Evolutionary conservation across 1,140 invertebrate genomes (phyloP).

Genomic region (Leptoteleia sp.): DNA sequence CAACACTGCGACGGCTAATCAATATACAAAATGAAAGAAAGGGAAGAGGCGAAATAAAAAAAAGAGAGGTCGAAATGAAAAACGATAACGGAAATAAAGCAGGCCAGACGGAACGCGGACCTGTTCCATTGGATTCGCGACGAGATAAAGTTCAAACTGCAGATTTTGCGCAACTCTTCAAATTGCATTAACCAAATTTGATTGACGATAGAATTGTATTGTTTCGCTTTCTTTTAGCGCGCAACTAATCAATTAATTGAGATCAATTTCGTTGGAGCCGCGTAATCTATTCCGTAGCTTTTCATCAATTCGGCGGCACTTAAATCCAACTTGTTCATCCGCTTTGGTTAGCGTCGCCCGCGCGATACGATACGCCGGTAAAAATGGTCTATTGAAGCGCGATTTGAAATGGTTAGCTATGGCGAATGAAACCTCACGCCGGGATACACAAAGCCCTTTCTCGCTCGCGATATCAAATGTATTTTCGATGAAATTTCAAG

Average conservation of each 20-base stretch:
- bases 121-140: slow-evolving; percentile 6
- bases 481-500: slow-evolving; percentile 47
- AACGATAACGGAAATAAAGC: no score
- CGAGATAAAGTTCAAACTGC: slow-evolving; percentile 8
- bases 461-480: slow-evolving; percentile 13
- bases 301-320: slow-evolving; percentile 22
- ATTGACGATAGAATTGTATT: slow-evolving; percentile 2
- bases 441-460: slow-evolving; percentile 36
- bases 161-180: slow-evolving; percentile 11
- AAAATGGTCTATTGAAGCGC: slow-evolving; percentile 28
- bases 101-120: slow-evolving; percentile 13
- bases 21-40: slow-evolving; percentile 41
- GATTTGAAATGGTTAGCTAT: slow-evolving; percentile 19
- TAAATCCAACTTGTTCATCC: slow-evolving; percentile 26
- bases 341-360: slow-evolving; percentile 14
- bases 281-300: slow-evolving; percentile 7
- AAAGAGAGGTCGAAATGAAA: slow-evolving; percentile 2
- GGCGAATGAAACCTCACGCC: slow-evolving; percentile 26
- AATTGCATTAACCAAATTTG: slow-evolving; percentile 17
- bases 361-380: slow-evolving; percentile 1
- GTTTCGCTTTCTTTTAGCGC: not conserved
- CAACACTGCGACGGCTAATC: slow-evolving; percentile 61
- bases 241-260: slow-evolving; percentile 21
- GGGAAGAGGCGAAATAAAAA: not conserved
- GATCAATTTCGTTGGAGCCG: slow-evolving; percentile 23